Conservation (phyloP, 2,113 vertebrate genomes). For the Engraulis encrasicolus region DNA sequence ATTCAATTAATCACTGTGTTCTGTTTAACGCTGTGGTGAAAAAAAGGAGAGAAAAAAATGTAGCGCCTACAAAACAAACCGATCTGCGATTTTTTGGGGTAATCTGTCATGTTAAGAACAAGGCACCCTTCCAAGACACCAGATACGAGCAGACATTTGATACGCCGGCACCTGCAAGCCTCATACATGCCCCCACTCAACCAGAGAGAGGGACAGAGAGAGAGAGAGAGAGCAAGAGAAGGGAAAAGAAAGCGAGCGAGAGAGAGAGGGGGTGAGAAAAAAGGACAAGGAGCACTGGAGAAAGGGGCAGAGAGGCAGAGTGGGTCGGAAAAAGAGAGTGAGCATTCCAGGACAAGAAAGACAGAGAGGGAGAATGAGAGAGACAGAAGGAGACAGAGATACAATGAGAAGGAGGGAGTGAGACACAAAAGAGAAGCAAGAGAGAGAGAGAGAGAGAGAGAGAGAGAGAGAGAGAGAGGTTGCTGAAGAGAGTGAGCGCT, state of each 20-base stretch:
- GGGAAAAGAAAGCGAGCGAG: not conserved
- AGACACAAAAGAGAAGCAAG: conserved; percentile 8
- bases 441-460: no score
- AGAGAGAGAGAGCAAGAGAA: not conserved
- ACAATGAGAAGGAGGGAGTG: no score
- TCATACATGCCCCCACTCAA: not conserved
- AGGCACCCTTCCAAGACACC: conserved; percentile 8
- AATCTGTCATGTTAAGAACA: conserved; percentile 3
- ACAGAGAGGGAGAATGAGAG: no score
- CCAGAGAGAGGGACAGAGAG: not conserved
- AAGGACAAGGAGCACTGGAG: no score
- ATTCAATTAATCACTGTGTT: not conserved
- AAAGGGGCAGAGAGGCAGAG: no score
- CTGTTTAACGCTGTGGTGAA: not conserved
- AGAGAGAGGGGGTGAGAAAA: no score
- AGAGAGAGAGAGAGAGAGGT: not conserved
- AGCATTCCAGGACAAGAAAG: no score
- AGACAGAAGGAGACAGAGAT: no score
- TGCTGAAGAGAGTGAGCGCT: no score
- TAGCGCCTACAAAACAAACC: not conserved
- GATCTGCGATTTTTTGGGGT: not conserved
- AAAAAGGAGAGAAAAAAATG: not conserved
- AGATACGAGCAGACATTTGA: not conserved
- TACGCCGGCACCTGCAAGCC: not conserved
- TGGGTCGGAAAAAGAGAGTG: no score